These are phyloP conservation scores for Xestia sexstrigata DNA, from an alignment of 2,888 invertebrate species.

Conservation along the genomic window DNA sequence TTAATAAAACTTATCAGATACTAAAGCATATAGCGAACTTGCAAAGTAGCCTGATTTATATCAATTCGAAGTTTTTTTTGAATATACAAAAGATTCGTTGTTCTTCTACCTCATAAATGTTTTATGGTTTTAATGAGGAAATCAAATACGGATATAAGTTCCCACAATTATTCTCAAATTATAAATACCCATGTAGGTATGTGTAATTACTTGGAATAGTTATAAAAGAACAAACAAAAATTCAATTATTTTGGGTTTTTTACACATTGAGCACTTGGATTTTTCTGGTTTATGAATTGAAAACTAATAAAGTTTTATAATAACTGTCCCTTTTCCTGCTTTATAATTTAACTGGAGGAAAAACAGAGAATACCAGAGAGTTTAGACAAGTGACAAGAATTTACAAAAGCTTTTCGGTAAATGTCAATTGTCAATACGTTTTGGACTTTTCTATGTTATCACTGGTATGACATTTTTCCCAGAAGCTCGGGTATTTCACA, in stretches of 20 bases:
- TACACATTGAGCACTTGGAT: not conserved
- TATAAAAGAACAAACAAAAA: not conserved
- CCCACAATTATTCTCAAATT: not conserved
- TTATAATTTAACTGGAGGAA: not conserved
- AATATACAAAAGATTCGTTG: too few species aligned
- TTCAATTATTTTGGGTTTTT: constrained; percentile 1
- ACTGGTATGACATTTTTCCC: not conserved
- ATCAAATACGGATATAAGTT: not conserved
- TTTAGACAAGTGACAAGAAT: not conserved
- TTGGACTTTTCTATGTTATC: not conserved
- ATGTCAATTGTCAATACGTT: not conserved
- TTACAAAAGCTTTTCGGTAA: not conserved
- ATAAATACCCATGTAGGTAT: not conserved
- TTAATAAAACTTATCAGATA: too few species aligned
- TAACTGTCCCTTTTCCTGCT: not conserved
- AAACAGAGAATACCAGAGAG: not conserved
- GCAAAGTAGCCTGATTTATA: too few species aligned
- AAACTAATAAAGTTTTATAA: not conserved
- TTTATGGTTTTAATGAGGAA: not conserved
- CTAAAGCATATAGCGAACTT: too few species aligned
- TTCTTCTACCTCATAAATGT: not conserved
- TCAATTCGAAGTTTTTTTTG: too few species aligned
- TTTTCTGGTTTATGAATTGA: not conserved
- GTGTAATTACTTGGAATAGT: not conserved
- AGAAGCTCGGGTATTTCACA: not conserved